Evolutionary conservation across 2,888 invertebrate genomes (phyloP).

Genomic region (Pyrochroa serraticornis): DNA sequence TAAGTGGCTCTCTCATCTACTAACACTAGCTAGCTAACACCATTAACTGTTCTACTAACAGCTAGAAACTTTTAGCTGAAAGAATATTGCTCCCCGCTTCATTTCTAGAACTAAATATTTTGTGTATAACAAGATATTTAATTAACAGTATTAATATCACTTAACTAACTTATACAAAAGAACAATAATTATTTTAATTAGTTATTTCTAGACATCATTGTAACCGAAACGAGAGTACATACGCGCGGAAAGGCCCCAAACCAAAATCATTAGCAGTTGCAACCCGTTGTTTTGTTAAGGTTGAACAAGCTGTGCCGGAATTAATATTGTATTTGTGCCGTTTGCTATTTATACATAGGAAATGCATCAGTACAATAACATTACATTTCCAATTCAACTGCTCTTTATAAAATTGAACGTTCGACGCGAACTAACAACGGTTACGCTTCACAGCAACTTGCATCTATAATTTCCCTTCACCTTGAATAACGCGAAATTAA

Average conservation of each 20-base stretch:
- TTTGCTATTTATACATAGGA: conserved; percentile 17
- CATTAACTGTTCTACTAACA: conserved; percentile 2
- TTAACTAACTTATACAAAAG: too few species aligned
- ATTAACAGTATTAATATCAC: too few species aligned
- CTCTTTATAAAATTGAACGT: conserved; percentile 15
- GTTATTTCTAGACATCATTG: conserved; percentile 13
- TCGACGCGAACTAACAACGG: neutral
- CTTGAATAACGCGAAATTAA: conserved; percentile 1
- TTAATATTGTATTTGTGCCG: conserved; percentile 9
- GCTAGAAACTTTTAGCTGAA: too few species aligned
- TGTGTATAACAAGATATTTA: too few species aligned
- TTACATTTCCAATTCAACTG: conserved; percentile 21
- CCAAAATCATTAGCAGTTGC: neutral
- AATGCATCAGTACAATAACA: conserved; percentile 21
- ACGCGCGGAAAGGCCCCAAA: conserved; percentile 1
- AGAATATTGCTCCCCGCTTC: too few species aligned
- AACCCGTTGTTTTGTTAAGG: conserved; percentile 8
- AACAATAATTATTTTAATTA: too few species aligned
- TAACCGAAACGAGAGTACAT: conserved; percentile 13
- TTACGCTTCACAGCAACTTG: neutral
- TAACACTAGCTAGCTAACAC: conserved; percentile 40
- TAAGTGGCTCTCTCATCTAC: conserved; percentile 55
- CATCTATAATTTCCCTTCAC: conserved; percentile 22
- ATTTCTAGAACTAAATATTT: too few species aligned
- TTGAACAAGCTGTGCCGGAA: conserved; percentile 5